Percentiles rank a stretch among this genome's conserved stretches.
These are phyloP conservation scores for Bradypodion pumilum DNA, from an alignment of 2,797 vertebrate genomes.

Conservation along the genomic window DNA sequence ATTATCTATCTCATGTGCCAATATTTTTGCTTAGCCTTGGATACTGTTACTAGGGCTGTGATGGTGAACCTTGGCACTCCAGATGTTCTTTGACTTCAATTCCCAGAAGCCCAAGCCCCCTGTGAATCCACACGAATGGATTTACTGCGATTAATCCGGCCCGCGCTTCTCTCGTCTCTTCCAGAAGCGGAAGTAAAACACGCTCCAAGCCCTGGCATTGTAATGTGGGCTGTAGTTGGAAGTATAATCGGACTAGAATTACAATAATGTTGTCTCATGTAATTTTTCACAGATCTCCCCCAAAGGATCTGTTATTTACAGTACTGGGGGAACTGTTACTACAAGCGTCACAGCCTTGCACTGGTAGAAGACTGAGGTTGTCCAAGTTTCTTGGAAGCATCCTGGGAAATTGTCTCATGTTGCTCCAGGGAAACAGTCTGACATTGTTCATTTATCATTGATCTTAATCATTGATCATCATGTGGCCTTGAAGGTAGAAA, in stretches of 20 bases:
- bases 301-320: background rate
- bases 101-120: no score
- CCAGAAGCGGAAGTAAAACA: no score
- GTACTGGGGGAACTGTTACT: no score
- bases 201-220: no score
- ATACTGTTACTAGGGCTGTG: background rate
- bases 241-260: background rate
- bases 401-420: background rate
- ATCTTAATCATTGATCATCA: no score
- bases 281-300: background rate
- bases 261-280: background rate
- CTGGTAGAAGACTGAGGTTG: background rate
- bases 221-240: background rate
- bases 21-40: background rate
- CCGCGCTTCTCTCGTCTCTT: no score
- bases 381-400: background rate
- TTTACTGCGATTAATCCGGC: no score
- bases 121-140: no score
- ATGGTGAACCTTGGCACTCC: no score
- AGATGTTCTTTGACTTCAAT: no score
- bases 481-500: background rate
- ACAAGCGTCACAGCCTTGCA: background rate
- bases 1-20: background rate
- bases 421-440: background rate
- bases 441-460: background rate